Conservation (phyloP, 2,888 invertebrate genomes). For the Amphimallon solstitiale region DNA sequence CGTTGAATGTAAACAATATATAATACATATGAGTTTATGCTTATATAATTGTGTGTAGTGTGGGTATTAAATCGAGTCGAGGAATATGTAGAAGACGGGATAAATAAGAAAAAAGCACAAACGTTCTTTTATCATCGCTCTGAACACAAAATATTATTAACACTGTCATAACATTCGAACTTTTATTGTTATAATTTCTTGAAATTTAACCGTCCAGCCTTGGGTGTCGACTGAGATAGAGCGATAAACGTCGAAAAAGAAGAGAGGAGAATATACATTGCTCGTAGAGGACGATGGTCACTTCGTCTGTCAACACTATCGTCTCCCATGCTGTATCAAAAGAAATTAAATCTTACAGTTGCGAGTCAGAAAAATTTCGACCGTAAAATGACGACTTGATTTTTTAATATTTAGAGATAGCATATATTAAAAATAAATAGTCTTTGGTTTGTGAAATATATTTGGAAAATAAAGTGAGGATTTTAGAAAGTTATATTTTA, state of each 20-base stretch:
- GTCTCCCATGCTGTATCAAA: slow-evolving; percentile 16
- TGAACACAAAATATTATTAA: slow-evolving; percentile 32
- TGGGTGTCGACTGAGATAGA: background rate
- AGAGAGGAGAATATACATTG: background rate
- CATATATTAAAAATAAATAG: too few relatives aligned
- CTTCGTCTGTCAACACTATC: slow-evolving; percentile 19
- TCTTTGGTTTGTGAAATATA: too few relatives aligned
- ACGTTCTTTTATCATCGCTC: slow-evolving; percentile 12
- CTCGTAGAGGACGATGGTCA: slow-evolving; percentile 12
- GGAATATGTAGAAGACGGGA: background rate
- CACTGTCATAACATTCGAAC: slow-evolving; percentile 35
- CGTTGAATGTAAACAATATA: background rate
- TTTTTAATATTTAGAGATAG: too few relatives aligned
- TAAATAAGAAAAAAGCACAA: background rate
- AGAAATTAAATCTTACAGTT: background rate
- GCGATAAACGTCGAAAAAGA: background rate
- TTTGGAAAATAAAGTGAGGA: too few relatives aligned
- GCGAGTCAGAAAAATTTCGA: background rate
- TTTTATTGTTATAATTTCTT: slow-evolving; percentile 34
- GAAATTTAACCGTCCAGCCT: slow-evolving; percentile 22
- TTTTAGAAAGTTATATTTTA: too few relatives aligned
- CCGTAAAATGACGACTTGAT: too few relatives aligned
- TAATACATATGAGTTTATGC: background rate
- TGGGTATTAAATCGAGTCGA: background rate
- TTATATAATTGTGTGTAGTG: too few relatives aligned